These are phyloP conservation scores for Drosophila paracracens DNA, from an alignment of 2,888 invertebrate species.

Conservation along the genomic window DNA sequence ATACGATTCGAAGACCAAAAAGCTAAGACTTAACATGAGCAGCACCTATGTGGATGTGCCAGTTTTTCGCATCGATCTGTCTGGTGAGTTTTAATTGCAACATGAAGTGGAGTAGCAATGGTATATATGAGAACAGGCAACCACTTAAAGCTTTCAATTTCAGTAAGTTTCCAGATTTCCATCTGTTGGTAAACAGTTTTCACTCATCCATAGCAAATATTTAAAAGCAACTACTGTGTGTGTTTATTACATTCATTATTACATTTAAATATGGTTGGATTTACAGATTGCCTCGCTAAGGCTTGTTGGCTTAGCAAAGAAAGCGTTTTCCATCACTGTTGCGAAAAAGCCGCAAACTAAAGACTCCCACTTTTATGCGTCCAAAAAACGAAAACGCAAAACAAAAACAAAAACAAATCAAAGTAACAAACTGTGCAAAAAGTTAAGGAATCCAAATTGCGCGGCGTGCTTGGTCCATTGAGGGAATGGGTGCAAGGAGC, in stretches of 20 bases:
- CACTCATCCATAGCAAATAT: slow-evolving; percentile 4
- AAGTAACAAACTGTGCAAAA: slow-evolving; percentile 79
- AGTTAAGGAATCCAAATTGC: slow-evolving; percentile 79
- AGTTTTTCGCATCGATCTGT: slow-evolving; percentile 87
- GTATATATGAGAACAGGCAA: not conserved
- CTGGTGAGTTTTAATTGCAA: slow-evolving; percentile 72
- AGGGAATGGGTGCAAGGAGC: not conserved
- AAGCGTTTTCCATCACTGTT: slow-evolving; percentile 57
- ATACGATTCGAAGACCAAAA: slow-evolving; percentile 90
- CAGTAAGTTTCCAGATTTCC: not conserved
- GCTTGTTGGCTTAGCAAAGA: slow-evolving; percentile 52
- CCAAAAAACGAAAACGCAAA: slow-evolving; percentile 39
- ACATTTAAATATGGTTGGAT: slow-evolving; percentile 73
- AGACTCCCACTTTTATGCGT: slow-evolving; percentile 77
- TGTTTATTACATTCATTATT: slow-evolving; percentile 72
- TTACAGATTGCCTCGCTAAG: slow-evolving; percentile 64
- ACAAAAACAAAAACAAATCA: slow-evolving; percentile 67
- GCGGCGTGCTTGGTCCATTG: slow-evolving; percentile 42
- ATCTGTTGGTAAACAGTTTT: slow-evolving; percentile 1
- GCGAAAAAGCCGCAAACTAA: slow-evolving; percentile 74
- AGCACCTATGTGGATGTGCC: slow-evolving; percentile 87
- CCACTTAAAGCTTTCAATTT: not conserved
- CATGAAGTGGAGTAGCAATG: not conserved
- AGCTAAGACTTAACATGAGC: slow-evolving; percentile 89
- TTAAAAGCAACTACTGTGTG: slow-evolving; percentile 5